Conservation (phyloP, 2,113 vertebrate genomes). For the Sturnus vulgaris region DNA sequence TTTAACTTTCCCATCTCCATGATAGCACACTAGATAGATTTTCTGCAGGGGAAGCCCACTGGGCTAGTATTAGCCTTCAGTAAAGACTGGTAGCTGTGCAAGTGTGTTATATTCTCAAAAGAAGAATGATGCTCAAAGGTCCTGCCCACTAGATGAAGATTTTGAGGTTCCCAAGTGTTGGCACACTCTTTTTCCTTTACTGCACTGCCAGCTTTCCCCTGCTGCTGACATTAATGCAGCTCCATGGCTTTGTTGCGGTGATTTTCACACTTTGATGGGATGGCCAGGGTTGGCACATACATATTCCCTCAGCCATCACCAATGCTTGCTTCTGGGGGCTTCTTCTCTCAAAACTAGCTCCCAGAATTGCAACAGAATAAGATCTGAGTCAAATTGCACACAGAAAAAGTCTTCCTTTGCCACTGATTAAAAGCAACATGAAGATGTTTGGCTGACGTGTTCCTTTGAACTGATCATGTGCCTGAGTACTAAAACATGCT, state of each 20-base stretch:
- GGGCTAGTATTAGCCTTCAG: background rate
- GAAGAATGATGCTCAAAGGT: background rate
- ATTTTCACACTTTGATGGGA: background rate
- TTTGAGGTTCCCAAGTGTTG: background rate
- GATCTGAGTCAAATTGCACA: background rate
- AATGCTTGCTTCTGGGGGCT: background rate
- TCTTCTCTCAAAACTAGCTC: background rate
- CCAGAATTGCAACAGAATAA: background rate
- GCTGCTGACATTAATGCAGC: background rate
- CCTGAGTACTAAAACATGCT: background rate
- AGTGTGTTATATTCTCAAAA: background rate
- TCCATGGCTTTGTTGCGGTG: rapidly evolving
- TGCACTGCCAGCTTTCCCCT: background rate
- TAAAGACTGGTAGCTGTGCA: background rate
- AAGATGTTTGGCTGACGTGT: background rate
- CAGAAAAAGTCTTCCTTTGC: background rate
- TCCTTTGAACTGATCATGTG: background rate
- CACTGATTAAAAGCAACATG: background rate
- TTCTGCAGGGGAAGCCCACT: background rate
- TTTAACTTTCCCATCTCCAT: background rate
- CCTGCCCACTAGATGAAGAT: background rate
- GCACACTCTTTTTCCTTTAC: background rate
- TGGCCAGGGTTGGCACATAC: background rate
- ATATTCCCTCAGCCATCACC: background rate
- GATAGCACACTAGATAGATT: background rate